A percentile compares a stretch with the other conserved stretches of the same genome.
Evolutionary conservation across 2,113 vertebrate genomes (phyloP).

Genomic region (Aramus guarauna): DNA sequence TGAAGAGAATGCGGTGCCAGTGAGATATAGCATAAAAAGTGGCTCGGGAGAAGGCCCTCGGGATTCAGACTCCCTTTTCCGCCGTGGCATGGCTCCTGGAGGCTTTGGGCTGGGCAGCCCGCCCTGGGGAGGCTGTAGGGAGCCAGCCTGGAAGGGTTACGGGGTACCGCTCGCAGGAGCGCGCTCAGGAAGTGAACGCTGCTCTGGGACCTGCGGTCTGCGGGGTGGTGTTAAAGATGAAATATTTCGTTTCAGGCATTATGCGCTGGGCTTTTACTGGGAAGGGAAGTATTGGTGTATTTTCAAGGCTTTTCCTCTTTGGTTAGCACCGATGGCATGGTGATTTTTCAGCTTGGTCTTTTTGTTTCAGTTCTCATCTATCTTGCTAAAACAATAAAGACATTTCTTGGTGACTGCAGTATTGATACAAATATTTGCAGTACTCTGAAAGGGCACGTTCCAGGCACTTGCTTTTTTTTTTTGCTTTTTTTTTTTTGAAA

Average conservation of each 20-base stretch:
- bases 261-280: not conserved
- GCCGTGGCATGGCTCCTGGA: not conserved
- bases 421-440: not conserved
- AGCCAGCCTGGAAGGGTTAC: not conserved
- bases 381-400: not conserved
- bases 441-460: not conserved
- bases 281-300: not conserved
- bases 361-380: not conserved
- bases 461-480: not conserved
- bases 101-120: not conserved
- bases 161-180: not conserved
- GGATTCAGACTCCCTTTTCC: not conserved
- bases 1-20: not conserved
- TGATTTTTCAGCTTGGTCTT: rapidly evolving
- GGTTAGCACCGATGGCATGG: not conserved
- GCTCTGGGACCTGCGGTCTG: not conserved
- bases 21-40: not conserved
- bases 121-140: not conserved
- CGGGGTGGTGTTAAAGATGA: not conserved
- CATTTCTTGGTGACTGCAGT: not conserved
- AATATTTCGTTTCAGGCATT: not conserved
- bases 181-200: not conserved
- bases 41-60: not conserved
- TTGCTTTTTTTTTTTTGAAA: not conserved
- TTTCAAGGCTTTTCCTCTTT: not conserved